A percentile compares a stretch with the other conserved stretches of the same genome.
These are phyloP conservation scores for Penaeus chinensis DNA, from an alignment of 1,140 invertebrate genomes.

Conservation along the genomic window DNA sequence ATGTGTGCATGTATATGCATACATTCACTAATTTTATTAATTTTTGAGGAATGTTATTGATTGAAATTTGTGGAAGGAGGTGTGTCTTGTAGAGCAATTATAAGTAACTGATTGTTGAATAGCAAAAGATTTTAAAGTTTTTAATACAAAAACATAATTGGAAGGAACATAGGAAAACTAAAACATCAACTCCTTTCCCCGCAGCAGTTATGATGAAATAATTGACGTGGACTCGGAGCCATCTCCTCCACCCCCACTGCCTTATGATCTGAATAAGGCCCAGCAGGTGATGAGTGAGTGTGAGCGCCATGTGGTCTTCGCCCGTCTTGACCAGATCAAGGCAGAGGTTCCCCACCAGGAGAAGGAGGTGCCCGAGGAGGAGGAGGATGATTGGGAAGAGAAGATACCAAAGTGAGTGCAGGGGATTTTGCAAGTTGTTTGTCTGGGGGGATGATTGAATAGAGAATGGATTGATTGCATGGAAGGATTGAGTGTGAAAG, in stretches of 20 bases:
- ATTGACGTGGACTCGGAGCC: slow-evolving; percentile 71
- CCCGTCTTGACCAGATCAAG: slow-evolving; percentile 73
- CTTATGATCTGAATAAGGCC: slow-evolving; percentile 77
- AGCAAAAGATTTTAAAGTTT: too few relatives aligned
- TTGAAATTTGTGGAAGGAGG: too few relatives aligned
- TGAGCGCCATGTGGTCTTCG: slow-evolving; percentile 75
- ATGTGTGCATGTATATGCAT: too few relatives aligned
- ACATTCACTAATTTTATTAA: too few relatives aligned
- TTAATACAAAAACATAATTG: too few relatives aligned
- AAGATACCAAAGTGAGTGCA: slow-evolving; percentile 53
- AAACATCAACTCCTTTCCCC: not conserved
- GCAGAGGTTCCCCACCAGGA: slow-evolving; percentile 69
- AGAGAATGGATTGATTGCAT: not conserved
- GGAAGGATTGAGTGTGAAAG: not conserved
- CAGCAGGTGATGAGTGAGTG: slow-evolving; percentile 80
- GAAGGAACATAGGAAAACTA: too few relatives aligned
- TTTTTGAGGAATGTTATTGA: too few relatives aligned
- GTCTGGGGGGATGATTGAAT: slow-evolving; percentile 62
- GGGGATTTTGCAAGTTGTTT: slow-evolving; percentile 14
- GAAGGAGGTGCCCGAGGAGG: slow-evolving; percentile 14
- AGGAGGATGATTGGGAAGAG: slow-evolving; percentile 54
- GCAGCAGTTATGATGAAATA: slow-evolving; percentile 23
- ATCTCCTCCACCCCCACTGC: slow-evolving; percentile 65
- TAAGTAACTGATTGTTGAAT: too few relatives aligned
- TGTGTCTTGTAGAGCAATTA: too few relatives aligned